These are phyloP conservation scores for Lypha dubia DNA, from an alignment of 2,888 invertebrate genomes.

Conservation along the genomic window DNA sequence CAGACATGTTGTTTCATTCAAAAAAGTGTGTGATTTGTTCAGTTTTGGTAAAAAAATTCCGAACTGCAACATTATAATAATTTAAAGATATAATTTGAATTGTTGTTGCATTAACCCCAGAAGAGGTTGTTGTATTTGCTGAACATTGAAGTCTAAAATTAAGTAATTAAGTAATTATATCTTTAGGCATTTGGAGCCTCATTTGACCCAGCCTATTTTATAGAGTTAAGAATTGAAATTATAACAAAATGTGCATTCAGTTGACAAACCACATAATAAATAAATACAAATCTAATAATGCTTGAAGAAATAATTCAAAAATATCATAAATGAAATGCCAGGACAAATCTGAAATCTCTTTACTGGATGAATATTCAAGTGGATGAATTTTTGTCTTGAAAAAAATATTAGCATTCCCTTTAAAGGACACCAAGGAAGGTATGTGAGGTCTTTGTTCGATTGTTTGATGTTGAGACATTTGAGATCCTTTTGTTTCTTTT, in stretches of 20 bases:
- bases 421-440: conserved; percentile 14
- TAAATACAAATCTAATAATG: conserved; percentile 26
- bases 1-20: conserved; percentile 39
- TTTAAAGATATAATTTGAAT: conserved; percentile 16
- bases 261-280: conserved; percentile 58
- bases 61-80: conserved; percentile 15
- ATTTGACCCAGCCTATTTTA: background rate
- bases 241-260: conserved; percentile 43
- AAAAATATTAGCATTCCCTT: conserved; percentile 53
- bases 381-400: conserved; percentile 1
- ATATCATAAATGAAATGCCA: conserved; percentile 2
- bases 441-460: conserved; percentile 55
- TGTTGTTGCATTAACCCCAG: conserved; percentile 44
- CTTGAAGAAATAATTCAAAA: background rate
- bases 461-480: conserved; percentile 54
- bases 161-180: background rate
- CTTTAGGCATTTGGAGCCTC: background rate
- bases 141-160: background rate
- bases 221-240: conserved; percentile 39
- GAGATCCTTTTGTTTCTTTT: conserved; percentile 49
- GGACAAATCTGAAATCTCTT: conserved; percentile 34
- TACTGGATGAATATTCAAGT: conserved; percentile 50
- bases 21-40: conserved; percentile 50
- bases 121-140: background rate
- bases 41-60: conserved; percentile 39